phyloP scores from a whole-genome alignment of 2,113 vertebrate genomes.

The Corythoichthys intestinalis region DNA sequence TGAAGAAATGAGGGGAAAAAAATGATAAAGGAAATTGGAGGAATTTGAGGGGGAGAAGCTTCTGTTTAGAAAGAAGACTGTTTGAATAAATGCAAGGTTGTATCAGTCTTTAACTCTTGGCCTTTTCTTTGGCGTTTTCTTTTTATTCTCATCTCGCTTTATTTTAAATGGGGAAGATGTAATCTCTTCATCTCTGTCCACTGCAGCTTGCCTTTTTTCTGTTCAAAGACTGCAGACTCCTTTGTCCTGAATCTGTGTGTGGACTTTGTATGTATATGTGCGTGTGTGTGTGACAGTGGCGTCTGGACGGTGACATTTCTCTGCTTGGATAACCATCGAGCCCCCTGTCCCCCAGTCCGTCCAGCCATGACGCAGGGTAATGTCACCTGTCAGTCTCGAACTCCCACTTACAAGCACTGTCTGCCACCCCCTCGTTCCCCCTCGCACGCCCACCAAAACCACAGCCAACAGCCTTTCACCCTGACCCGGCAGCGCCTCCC shows the following conservation, averaged over 20 bases:
- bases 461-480: conserved; percentile 29
- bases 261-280: conserved; percentile 65
- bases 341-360: conserved; percentile 76
- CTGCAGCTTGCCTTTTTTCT: conserved; percentile 81
- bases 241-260: conserved; percentile 81
- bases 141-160: conserved; percentile 66
- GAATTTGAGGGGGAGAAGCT: conserved; percentile 10
- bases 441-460: conserved; percentile 19
- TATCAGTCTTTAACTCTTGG: conserved; percentile 30
- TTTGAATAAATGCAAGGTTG: conserved; percentile 41
- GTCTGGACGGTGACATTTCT: conserved; percentile 84
- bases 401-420: conserved; percentile 51
- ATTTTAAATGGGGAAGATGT: conserved; percentile 76
- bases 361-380: conserved; percentile 84
- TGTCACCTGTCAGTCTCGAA: conserved; percentile 89
- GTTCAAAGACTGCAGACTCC: conserved; percentile 85
- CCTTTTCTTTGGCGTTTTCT: conserved; percentile 74
- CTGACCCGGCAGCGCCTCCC: conserved; percentile 29
- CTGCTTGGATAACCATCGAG: conserved; percentile 89
- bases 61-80: conserved; percentile 28
- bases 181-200: conserved; percentile 93
- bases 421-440: conserved; percentile 23
- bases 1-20: conserved; percentile 23
- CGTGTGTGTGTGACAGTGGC: conserved; percentile 59
- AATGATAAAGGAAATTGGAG: conserved; percentile 8